Base-by-base conservation (phyloP, 2,113 vertebrate genomes). In the Tretioscincus oriximinensis region DNA sequence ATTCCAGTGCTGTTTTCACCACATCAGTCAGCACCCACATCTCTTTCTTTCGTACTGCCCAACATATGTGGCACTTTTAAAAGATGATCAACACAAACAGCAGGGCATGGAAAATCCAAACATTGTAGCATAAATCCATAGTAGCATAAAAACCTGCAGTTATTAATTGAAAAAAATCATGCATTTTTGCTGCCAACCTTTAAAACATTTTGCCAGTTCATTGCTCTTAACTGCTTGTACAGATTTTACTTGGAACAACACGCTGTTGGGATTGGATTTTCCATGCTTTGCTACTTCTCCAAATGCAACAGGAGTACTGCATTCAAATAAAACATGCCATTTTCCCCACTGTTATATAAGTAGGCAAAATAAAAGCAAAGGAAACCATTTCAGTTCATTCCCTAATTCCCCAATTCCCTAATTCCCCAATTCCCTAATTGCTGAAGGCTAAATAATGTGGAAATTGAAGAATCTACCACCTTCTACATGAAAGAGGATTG, bases 1-100 rank as follows among this genome's bases (percentile, higher is more conserved):
- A 81, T 8, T 7, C 51, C 45, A 26, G 58, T 79, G 21, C 31
- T n/a, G 60, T 21, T 73, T 80, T 80, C 68, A 73, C 78, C 45
- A 80, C 64, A 61, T 75, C 10, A 41, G 21, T 76, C 80, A 76
- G 29, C 51, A 28, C 65, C 22, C 69, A 47, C 60, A 9, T 16
- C 1, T 51, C 31, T 67, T 74, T 41, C 18, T 75, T 67, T 24
- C 49, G 20, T 69, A 63, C 14, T 10, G 47, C 31, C 26, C 80
- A 81, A 60, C 11, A 76, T 29, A 8, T 45, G 18, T 28, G 35
- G 28, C n/a, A 47, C 69, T 31, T 61, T 26, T 68, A 31, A 7
- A 29, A 28, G 47, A 72, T 8, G 31, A 21, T 21, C 26, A 63
- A 9, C 2, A 49, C 9, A 10, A 76, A 8, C 18, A 69, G 35